Conservation (phyloP, 2,888 invertebrate species). For the Caenorhabditis sp. region DNA sequence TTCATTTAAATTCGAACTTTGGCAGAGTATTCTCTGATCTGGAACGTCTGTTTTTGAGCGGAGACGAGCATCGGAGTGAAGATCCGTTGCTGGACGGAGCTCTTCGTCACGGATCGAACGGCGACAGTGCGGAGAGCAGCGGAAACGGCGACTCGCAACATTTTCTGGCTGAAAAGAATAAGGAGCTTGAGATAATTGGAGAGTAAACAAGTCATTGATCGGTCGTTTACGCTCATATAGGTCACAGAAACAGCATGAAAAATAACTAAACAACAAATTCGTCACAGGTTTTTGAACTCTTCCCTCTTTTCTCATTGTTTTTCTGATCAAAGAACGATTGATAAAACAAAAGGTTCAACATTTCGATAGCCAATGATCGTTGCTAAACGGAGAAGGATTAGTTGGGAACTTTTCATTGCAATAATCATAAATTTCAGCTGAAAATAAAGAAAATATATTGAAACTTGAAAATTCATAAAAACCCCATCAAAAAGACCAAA, state of each 20-base stretch:
- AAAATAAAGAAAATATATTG: no score
- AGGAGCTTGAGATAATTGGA: neutral
- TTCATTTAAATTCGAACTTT: neutral
- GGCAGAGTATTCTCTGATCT: constrained; percentile 50
- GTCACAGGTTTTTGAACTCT: neutral
- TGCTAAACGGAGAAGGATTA: no score
- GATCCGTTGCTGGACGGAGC: constrained; percentile 30
- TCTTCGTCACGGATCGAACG: no score
- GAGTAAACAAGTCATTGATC: neutral
- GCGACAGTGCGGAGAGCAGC: constrained; percentile 21
- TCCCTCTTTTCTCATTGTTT: neutral
- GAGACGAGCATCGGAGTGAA: constrained; percentile 33
- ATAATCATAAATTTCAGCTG: no score
- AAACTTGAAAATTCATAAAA: neutral
- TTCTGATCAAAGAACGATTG: neutral
- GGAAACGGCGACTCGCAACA: constrained; percentile 43
- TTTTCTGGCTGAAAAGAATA: constrained; percentile 9
- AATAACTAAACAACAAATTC: neutral
- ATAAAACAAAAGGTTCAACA: neutral
- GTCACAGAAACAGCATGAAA: neutral
- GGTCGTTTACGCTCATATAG: no score
- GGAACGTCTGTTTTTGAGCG: constrained; percentile 1
- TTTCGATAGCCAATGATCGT: neutral
- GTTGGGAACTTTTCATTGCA: no score
- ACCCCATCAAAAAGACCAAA: no score